phyloP scores from a whole-genome alignment of 2,797 vertebrate species.

The Aviceda cuculoides region DNA sequence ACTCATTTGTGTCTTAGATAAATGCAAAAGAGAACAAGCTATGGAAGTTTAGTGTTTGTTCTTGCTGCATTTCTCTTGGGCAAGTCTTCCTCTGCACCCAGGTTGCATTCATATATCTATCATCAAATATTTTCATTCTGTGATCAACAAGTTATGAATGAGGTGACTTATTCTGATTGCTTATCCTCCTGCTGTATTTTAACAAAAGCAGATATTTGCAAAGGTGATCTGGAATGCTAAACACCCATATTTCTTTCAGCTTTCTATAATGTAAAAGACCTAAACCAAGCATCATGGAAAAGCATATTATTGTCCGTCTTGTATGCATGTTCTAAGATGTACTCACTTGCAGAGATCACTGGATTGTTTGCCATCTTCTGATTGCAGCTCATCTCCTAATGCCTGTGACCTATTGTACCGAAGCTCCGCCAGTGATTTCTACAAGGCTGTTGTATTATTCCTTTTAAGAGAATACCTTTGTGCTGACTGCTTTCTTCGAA shows the following conservation, averaged over 20 bases:
- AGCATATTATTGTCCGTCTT: not conserved
- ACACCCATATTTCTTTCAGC: not conserved
- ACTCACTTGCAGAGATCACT: not conserved
- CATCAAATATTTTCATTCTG: not conserved
- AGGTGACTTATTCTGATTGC: not conserved
- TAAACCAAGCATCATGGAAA: not conserved
- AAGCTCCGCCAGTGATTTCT: not conserved
- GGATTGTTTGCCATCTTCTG: not conserved
- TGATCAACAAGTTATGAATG: not conserved
- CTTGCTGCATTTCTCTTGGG: not conserved
- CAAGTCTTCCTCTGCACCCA: not conserved
- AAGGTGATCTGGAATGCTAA: not conserved
- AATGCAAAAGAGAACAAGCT: not conserved
- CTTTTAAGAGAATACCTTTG: not conserved
- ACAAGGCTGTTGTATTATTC: not conserved
- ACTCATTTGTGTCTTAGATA: accelerated
- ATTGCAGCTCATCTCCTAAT: not conserved
- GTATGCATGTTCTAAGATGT: not conserved
- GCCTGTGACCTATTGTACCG: not conserved
- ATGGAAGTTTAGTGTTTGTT: not conserved
- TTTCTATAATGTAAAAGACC: not conserved
- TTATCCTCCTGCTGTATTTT: not conserved
- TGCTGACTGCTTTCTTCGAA: not conserved
- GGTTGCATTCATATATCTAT: not conserved
- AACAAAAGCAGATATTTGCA: not conserved